Conservation (phyloP, 2,888 invertebrate genomes). For the Cantharis rustica region DNA sequence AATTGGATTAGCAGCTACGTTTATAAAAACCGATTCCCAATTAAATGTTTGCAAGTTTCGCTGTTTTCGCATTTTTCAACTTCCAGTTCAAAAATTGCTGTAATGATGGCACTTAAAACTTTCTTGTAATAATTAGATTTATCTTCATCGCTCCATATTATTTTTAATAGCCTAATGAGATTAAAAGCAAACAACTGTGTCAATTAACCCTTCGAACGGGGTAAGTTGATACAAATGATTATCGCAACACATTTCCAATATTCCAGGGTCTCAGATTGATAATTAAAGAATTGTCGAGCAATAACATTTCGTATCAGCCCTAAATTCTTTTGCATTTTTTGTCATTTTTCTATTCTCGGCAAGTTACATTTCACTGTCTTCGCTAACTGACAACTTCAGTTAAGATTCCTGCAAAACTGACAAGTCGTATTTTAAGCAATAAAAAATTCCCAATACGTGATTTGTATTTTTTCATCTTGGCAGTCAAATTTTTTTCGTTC, state of each 20-base stretch:
- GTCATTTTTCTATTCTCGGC: neutral
- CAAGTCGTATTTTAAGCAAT: neutral
- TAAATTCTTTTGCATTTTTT: conserved; percentile 1
- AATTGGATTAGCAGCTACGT: neutral
- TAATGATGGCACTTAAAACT: neutral
- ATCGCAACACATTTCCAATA: too few relatives aligned
- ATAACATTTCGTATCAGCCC: neutral
- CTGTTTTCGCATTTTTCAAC: neutral
- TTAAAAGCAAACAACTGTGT: neutral
- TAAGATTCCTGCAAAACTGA: neutral
- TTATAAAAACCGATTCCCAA: neutral
- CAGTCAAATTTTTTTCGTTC: neutral
- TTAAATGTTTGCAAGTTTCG: neutral
- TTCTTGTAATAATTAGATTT: neutral
- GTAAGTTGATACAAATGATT: neutral
- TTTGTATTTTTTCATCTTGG: neutral
- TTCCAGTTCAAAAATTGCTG: neutral
- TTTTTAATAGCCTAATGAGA: neutral
- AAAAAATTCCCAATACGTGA: neutral
- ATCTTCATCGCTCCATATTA: neutral
- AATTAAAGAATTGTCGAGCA: neutral
- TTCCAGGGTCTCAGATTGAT: too few relatives aligned
- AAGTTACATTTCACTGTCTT: conserved; percentile 3
- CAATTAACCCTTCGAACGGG: neutral
- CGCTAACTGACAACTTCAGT: neutral